phyloP scores from a whole-genome alignment of 2,797 vertebrate species.

The Rhynchotus rufescens region DNA sequence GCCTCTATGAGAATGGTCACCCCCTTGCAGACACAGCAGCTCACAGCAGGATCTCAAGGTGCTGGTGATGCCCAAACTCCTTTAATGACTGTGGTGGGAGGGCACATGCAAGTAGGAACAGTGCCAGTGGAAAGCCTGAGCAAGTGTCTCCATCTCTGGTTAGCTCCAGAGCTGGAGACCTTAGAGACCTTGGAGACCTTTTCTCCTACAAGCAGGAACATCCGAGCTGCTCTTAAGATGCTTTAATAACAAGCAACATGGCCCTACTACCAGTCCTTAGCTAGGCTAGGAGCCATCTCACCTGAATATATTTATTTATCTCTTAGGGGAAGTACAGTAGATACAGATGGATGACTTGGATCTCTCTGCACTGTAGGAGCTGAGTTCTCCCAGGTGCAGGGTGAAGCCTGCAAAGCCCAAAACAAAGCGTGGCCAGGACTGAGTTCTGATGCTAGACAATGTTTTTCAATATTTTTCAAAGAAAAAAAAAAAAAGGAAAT shows the following conservation, averaged over 20 bases:
- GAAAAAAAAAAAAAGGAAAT: not conserved
- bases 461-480: not conserved
- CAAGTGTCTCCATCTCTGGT: not conserved
- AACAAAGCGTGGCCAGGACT: not conserved
- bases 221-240: too few relatives aligned
- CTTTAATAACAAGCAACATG: not conserved
- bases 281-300: fast-evolving
- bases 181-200: too few relatives aligned
- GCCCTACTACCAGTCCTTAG: not conserved
- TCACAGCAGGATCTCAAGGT: fast-evolving
- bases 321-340: not conserved
- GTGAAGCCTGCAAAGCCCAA: not conserved
- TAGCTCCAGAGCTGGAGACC: not conserved
- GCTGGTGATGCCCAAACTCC: fast-evolving
- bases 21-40: not conserved
- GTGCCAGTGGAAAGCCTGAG: not conserved
- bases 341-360: not conserved
- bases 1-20: fast-evolving
- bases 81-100: not conserved
- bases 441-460: fast-evolving
- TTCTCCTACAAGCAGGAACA: not conserved
- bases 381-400: not conserved
- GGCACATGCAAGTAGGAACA: not conserved
- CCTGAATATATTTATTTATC: not conserved
- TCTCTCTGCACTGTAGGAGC: fast-evolving